Percentiles rank a stretch among this genome's conserved stretches.
Conservation (phyloP, 2,797 vertebrate species). For the Sebastes steindachneri region DNA sequence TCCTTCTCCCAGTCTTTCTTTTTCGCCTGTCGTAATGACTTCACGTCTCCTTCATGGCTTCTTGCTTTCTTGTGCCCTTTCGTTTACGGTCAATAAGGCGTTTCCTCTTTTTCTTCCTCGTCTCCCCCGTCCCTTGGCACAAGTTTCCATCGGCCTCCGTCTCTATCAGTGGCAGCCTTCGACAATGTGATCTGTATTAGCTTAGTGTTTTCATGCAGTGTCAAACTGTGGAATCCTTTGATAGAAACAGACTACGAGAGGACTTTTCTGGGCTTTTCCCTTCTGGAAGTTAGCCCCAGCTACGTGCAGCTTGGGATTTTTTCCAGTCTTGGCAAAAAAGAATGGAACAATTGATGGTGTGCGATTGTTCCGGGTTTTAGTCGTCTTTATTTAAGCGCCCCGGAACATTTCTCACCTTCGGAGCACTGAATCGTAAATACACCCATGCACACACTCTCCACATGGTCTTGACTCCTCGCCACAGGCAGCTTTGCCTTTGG, state of each 20-base stretch:
- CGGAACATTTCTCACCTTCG: conserved; percentile 74
- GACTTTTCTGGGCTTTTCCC: conserved; percentile 69
- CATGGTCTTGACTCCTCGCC: conserved; percentile 41
- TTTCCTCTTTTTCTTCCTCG: conserved; percentile 18
- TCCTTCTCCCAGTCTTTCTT: conserved; percentile 37
- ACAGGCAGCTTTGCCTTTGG: conserved; percentile 55
- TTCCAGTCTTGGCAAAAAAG: conserved; percentile 67
- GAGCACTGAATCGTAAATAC: conserved; percentile 53
- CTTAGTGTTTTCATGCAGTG: conserved; percentile 59
- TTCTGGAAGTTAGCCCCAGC: conserved; percentile 62
- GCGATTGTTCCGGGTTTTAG: conserved; percentile 66
- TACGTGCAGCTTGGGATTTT: conserved; percentile 56
- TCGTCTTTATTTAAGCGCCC: conserved; percentile 46
- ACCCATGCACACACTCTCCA: conserved; percentile 36
- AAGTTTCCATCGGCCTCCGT: conserved; percentile 35
- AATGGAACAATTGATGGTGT: conserved; percentile 77
- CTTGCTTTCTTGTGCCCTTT: conserved; percentile 25
- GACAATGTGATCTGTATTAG: conserved; percentile 49
- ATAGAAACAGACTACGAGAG: conserved; percentile 58
- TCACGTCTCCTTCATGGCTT: conserved; percentile 36
- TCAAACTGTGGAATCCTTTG: conserved; percentile 67
- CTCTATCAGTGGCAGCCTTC: conserved; percentile 12
- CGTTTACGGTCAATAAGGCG: conserved; percentile 14
- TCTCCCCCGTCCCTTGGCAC: background rate
- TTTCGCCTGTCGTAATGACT: conserved; percentile 48